These are phyloP conservation scores for Drosophila borborema DNA, from an alignment of 2,888 invertebrate species.

Conservation along the genomic window DNA sequence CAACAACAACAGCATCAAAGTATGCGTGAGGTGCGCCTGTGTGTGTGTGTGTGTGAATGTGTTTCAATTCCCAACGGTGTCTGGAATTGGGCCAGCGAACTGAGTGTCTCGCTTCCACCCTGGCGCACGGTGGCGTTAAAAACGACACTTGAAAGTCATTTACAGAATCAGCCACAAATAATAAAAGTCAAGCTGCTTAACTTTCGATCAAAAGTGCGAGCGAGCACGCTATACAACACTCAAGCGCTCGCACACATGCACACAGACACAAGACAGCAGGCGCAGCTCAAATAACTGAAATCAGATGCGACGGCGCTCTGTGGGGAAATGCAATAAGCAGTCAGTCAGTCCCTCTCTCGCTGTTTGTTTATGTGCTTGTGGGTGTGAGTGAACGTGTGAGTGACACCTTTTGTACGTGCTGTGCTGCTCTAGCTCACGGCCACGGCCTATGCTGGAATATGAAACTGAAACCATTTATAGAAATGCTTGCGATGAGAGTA, in stretches of 20 bases:
- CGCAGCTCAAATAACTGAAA: conserved; percentile 71
- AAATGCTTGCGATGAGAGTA: conserved; percentile 52
- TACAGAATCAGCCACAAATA: conserved; percentile 78
- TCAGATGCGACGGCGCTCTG: conserved; percentile 66
- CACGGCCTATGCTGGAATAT: conserved; percentile 19
- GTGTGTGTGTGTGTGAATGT: conserved; percentile 7
- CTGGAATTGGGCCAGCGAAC: conserved; percentile 45
- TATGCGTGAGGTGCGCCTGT: conserved; percentile 2
- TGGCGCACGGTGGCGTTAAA: conserved; percentile 54
- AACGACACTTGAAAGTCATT: conserved; percentile 73
- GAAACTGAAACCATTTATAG: conserved; percentile 77
- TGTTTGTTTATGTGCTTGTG: conserved; percentile 22
- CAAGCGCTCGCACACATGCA: conserved; percentile 6
- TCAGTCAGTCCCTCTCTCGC: conserved; percentile 12
- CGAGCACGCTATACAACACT: conserved; percentile 23
- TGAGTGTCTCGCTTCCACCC: conserved; percentile 41
- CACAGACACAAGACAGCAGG: conserved; percentile 26
- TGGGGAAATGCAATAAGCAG: conserved; percentile 59
- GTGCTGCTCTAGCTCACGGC: conserved; percentile 45
- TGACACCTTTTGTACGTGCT: conserved; percentile 52
- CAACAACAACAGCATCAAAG: conserved; percentile 31
- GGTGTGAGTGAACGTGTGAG: conserved; percentile 16
- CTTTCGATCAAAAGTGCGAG: conserved; percentile 47
- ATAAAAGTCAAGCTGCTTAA: conserved; percentile 80
- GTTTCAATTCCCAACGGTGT: conserved; percentile 56